Base-by-base conservation (phyloP, 2,888 invertebrate species). In the Neocrepidodera transversa region DNA sequence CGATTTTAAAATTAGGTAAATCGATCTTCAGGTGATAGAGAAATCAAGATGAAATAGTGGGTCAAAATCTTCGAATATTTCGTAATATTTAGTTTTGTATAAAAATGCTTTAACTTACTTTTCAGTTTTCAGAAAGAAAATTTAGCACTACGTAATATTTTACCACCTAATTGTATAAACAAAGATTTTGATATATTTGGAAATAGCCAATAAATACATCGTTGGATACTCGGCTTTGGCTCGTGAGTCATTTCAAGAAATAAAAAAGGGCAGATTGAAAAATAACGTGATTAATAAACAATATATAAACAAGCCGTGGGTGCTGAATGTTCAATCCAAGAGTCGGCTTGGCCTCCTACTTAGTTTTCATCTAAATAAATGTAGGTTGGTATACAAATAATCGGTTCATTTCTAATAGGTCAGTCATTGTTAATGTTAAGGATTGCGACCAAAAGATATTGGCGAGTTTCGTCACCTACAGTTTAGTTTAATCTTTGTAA, bases 261-360 rank as follows among this genome's bases (percentile, higher is more conserved):
- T 35, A 38, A 51, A 16, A 42, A 16, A 42, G 40, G 40, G 51
- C 38, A 42, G 16, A 51, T 51, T 42, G 28, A 51, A 51, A 40
- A 50, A 23, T 20, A 13, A 7, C 42, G 13, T 42, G 51, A 51
- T 51, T 51, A 51, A 51, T 51, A 51, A 51, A 55, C 47, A 55
- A 55, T 51, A 38, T 26, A 51, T 51, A 51, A 51, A 55, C 47
- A 55, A 55, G 55, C 38, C 51, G 60, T 52, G 65, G 45, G 54
- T 45, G 53, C 40, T 51, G 30, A 51, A 51, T 42, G 57, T 57
- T 49, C 45, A 48, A 59, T 59, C 52, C 51, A 1, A 60, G 6
- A 60, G 51, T 42, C 51, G 40, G 47, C 18, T 54, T 20, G 36
- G 32, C 50, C 49, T 50, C 60, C 60, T 55, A 60, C 60, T 28